Percentiles rank a stretch among this genome's conserved stretches.
phyloP scores from a whole-genome alignment of 2,797 vertebrate species.

The Sphenodon punctatus region DNA sequence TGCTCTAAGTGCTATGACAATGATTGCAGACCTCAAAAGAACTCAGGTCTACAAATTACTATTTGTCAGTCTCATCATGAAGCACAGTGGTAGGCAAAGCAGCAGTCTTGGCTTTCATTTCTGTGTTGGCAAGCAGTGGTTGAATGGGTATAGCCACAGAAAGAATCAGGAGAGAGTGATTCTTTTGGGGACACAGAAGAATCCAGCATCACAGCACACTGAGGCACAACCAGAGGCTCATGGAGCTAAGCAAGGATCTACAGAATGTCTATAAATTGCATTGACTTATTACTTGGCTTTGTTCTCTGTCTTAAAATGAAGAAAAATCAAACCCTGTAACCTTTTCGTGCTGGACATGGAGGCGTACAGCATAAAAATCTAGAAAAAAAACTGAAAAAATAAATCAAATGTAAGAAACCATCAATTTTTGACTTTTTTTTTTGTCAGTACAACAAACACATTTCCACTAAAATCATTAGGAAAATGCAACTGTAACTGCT shows the following conservation, averaged over 20 bases:
- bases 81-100: not conserved
- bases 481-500: not conserved
- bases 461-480: not conserved
- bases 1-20: conserved; percentile 1
- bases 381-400: not conserved
- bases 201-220: not conserved
- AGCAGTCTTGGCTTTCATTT: not conserved
- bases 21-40: conserved; percentile 8
- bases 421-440: not conserved
- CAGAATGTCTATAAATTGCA: not conserved
- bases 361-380: not conserved
- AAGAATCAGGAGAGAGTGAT: not conserved
- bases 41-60: not conserved
- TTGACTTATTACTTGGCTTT: not conserved
- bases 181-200: not conserved
- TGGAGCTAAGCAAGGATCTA: not conserved
- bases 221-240: not conserved
- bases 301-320: not conserved
- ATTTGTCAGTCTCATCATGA: not conserved
- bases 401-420: not conserved
- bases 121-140: not conserved
- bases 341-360: not conserved
- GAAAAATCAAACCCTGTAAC: not conserved
- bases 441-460: not conserved
- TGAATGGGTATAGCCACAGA: not conserved